Evolutionary conservation across 2,797 vertebrate species (phyloP).

Genomic region (Microctenopoma stevenorrisi): DNA sequence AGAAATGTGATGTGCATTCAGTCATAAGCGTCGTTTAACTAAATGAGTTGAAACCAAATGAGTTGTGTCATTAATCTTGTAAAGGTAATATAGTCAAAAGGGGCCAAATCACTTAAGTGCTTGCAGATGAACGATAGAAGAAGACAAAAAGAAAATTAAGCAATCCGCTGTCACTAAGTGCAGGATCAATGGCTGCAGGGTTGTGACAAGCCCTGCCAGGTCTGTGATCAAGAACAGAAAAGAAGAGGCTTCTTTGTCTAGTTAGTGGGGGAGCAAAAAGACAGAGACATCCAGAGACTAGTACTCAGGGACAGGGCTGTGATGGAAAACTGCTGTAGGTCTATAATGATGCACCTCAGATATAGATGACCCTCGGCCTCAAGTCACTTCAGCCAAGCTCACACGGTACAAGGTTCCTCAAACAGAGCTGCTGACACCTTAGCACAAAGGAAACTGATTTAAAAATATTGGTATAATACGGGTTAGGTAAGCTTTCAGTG

Average conservation of each 20-base stretch:
- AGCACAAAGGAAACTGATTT: neutral
- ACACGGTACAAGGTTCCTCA: too few species aligned
- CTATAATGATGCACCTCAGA: constrained; percentile 41
- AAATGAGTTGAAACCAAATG: constrained; percentile 10
- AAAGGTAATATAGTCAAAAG: constrained; percentile 5
- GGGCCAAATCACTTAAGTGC: constrained; percentile 7
- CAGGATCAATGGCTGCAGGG: constrained; percentile 25
- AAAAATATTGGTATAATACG: neutral
- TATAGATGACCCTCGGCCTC: constrained; percentile 30
- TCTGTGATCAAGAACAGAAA: constrained; percentile 33
- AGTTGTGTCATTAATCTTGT: constrained; percentile 9
- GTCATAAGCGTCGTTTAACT: neutral
- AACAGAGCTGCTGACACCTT: neutral
- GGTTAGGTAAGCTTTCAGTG: constrained; percentile 9
- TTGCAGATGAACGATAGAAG: constrained; percentile 20
- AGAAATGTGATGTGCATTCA: neutral
- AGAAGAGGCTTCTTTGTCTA: neutral
- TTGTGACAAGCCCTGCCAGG: constrained; percentile 32
- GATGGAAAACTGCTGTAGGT: constrained; percentile 41
- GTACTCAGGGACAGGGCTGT: constrained; percentile 8
- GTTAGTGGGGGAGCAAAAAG: constrained; percentile 19
- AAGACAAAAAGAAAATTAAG: neutral
- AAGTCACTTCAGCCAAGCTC: constrained; percentile 35
- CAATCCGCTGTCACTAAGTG: constrained; percentile 12
- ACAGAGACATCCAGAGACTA: constrained; percentile 9